Percentiles rank a stretch among this genome's conserved stretches.
phyloP scores from a whole-genome alignment of 2,888 invertebrate genomes.

The Lucinisca nassula region DNA sequence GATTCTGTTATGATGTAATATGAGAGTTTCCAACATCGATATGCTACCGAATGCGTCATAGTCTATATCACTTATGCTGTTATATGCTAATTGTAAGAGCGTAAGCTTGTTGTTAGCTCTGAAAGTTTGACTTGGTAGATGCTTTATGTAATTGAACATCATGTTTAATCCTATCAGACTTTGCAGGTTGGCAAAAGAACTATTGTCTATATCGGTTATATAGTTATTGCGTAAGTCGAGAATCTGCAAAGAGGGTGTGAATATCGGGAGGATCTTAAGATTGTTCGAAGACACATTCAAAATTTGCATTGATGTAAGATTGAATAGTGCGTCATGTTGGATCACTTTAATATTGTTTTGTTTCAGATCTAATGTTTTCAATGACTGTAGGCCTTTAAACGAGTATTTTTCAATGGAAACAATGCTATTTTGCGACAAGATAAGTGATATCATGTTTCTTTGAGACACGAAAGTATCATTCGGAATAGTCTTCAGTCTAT shows the following conservation, averaged over 20 bases:
- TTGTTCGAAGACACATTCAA: background rate
- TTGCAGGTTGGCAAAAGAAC: background rate
- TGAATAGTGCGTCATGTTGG: background rate
- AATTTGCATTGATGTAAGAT: background rate
- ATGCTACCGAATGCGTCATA: background rate
- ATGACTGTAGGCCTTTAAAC: background rate
- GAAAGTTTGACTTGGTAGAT: background rate
- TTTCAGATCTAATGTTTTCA: background rate
- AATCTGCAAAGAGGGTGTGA: background rate
- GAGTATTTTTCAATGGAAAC: background rate
- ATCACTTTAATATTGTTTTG: background rate
- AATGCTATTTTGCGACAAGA: background rate
- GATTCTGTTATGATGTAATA: background rate
- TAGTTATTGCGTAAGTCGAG: constrained; percentile 7
- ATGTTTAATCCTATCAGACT: background rate
- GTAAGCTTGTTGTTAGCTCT: background rate
- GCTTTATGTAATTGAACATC: background rate
- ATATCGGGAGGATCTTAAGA: background rate
- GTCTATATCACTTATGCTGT: background rate
- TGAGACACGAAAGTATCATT: background rate
- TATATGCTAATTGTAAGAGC: background rate
- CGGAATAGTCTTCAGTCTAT: background rate
- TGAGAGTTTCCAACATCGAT: background rate
- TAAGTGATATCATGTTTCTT: background rate
- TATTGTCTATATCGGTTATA: background rate